Conservation (phyloP, 2,113 vertebrate species). For the Carassius auratus region DNA sequence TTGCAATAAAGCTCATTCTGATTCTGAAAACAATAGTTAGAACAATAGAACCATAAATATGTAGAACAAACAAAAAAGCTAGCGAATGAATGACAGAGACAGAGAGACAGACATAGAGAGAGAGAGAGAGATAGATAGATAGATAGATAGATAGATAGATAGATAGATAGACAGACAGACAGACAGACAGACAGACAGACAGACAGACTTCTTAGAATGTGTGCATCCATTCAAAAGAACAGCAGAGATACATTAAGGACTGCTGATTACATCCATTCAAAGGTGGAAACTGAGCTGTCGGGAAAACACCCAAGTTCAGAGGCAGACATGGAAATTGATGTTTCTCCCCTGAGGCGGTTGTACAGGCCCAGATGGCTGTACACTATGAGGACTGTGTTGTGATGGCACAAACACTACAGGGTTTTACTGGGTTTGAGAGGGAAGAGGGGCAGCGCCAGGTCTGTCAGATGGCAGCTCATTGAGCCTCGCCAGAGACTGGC, state of each 20-base stretch:
- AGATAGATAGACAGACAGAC: not conserved
- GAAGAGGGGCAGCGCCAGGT: constrained; percentile 54
- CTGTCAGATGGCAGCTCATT: constrained; percentile 63
- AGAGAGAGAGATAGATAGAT: no score
- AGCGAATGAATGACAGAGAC: no score
- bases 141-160: not conserved
- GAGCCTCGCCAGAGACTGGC: constrained; percentile 51
- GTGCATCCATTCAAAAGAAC: not conserved
- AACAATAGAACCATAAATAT: no score
- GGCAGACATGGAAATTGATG: constrained; percentile 48
- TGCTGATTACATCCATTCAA: constrained; percentile 25
- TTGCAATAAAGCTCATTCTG: no score
- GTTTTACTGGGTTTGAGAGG: constrained; percentile 44
- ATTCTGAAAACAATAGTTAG: no score
- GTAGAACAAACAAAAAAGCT: no score
- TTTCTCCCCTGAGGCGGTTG: constrained; percentile 44
- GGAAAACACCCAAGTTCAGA: constrained; percentile 37
- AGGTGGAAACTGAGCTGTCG: constrained; percentile 29
- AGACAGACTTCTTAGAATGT: no score
- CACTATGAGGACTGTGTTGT: constrained; percentile 48
- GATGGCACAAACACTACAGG: constrained; percentile 47
- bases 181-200: not conserved
- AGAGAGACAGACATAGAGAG: no score
- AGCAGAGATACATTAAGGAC: not conserved
- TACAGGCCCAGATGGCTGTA: constrained; percentile 53